phyloP scores from a whole-genome alignment of 2,113 vertebrate species.

The Chloebia gouldiae region DNA sequence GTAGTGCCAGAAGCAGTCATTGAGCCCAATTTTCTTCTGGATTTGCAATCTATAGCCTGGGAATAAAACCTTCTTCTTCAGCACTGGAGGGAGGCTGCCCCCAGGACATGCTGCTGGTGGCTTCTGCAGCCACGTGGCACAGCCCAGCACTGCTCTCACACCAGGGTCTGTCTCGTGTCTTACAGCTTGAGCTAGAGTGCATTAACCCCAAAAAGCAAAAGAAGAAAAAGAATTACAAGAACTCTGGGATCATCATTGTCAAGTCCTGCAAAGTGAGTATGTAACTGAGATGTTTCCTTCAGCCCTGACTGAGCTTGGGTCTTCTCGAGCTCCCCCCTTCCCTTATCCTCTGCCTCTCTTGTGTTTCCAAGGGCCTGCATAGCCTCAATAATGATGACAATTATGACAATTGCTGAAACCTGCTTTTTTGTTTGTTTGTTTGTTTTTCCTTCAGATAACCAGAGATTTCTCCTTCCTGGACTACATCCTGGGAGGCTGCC shows the following conservation, averaged over 20 bases:
- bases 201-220: conserved; percentile 98
- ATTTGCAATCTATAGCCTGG: background rate
- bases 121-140: background rate
- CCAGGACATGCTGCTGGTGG: background rate
- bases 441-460: conserved; percentile 83
- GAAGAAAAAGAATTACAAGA: conserved; percentile 97
- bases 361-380: fast-evolving
- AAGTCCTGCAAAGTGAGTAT: conserved; percentile 90
- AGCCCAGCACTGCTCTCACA: background rate
- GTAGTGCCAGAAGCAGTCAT: background rate
- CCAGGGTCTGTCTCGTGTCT: fast-evolving
- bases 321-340: fast-evolving
- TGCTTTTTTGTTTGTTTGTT: too few species aligned
- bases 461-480: conserved; percentile 96
- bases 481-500: conserved; percentile 97
- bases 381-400: background rate
- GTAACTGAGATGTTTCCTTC: background rate
- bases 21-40: background rate
- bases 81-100: background rate
- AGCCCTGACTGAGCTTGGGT: fast-evolving
- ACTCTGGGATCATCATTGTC: conserved; percentile 91
- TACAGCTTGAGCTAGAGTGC: conserved; percentile 94
- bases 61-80: background rate
- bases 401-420: background rate
- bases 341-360: background rate